These are phyloP conservation scores for Drosophila triauraria DNA, from an alignment of 1,140 invertebrate genomes.

Conservation along the genomic window DNA sequence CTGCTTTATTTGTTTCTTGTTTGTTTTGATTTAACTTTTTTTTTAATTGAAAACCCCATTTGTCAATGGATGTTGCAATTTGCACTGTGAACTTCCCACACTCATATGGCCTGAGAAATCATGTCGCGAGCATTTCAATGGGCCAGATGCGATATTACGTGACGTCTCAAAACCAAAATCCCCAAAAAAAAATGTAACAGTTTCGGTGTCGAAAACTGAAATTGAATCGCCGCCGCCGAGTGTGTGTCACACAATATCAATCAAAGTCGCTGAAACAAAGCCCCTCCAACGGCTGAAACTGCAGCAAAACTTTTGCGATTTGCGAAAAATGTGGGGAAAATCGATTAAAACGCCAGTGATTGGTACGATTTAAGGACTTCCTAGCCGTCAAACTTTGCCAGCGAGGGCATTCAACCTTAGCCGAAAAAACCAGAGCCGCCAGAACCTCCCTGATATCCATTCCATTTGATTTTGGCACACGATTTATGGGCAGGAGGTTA, in stretches of 20 bases:
- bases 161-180: constrained; percentile 47
- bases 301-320: constrained; percentile 54
- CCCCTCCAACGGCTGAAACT: constrained; percentile 28
- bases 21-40: constrained; percentile 24
- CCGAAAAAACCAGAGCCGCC: neutral
- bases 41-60: constrained; percentile 16
- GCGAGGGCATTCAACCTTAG: constrained; percentile 30
- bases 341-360: constrained; percentile 64
- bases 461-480: constrained; percentile 20
- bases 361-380: constrained; percentile 60
- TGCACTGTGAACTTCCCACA: constrained; percentile 47
- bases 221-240: constrained; percentile 27
- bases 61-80: constrained; percentile 49
- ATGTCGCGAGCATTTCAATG: constrained; percentile 61
- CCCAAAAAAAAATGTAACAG: constrained; percentile 9
- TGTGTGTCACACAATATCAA: constrained; percentile 72
- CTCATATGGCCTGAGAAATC: constrained; percentile 33
- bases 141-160: constrained; percentile 55
- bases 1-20: neutral
- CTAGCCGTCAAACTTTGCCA: constrained; percentile 39
- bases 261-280: constrained; percentile 56
- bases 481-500: neutral
- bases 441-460: neutral
- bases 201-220: constrained; percentile 55
- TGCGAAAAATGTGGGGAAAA: constrained; percentile 68